phyloP scores from a whole-genome alignment of 2,888 invertebrate species.

The Cryptocephalus moraei region DNA sequence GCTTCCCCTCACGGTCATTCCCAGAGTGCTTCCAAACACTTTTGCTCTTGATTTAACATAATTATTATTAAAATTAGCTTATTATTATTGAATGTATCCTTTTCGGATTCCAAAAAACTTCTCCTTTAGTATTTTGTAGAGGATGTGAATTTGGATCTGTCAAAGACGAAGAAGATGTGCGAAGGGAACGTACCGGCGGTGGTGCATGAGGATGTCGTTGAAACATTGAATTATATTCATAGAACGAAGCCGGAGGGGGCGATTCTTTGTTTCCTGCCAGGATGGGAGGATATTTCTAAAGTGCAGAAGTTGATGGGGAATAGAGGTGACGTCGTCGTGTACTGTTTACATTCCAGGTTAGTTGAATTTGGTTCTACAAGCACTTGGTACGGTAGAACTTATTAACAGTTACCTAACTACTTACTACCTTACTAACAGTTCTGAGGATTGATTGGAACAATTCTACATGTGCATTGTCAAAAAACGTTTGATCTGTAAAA shows the following conservation, averaged over 20 bases:
- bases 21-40: no score
- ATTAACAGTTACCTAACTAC: no score
- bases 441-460: no score
- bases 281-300: conserved; percentile 59
- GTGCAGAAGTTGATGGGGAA: conserved; percentile 35
- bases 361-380: no score
- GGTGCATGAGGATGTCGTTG: conserved; percentile 41
- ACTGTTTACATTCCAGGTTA: conserved; percentile 21
- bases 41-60: no score
- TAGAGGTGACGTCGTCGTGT: conserved; percentile 17
- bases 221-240: conserved; percentile 47
- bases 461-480: no score
- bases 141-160: conserved; percentile 29
- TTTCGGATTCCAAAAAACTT: neutral
- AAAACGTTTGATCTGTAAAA: no score
- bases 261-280: conserved; percentile 64
- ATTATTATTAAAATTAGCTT: no score
- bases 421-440: no score
- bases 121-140: conserved; percentile 41
- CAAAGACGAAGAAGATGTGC: conserved; percentile 32
- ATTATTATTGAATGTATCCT: neutral
- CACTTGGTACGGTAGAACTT: no score
- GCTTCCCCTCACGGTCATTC: no score
- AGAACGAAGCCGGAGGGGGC: conserved; percentile 50
- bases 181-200: conserved; percentile 36